Percentiles rank a stretch among this genome's conserved stretches.
phyloP scores from a whole-genome alignment of 2,797 vertebrate species.

The Acanthurus lineatus region DNA sequence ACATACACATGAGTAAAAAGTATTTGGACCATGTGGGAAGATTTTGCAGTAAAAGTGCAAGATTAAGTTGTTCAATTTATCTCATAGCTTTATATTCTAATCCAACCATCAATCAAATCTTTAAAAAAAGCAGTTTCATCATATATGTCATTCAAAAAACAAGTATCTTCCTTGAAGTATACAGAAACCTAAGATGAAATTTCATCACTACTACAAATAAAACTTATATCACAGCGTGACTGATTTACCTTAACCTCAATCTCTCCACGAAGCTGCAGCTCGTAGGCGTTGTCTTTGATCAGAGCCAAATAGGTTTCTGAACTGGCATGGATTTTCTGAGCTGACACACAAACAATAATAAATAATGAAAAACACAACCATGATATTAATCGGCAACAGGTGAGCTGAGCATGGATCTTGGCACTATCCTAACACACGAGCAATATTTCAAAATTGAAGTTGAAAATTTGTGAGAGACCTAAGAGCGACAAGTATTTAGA shows the following conservation, averaged over 20 bases:
- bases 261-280: slow-evolving; percentile 90
- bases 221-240: neutral
- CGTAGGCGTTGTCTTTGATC: slow-evolving; percentile 89
- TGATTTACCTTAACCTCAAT: slow-evolving; percentile 91
- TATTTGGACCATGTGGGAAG: neutral
- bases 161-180: neutral
- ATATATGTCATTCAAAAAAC: neutral
- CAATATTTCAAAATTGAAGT: neutral
- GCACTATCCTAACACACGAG: neutral
- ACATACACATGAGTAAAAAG: neutral
- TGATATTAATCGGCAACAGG: neutral
- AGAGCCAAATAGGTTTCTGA: slow-evolving; percentile 90
- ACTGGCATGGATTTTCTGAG: slow-evolving; percentile 92
- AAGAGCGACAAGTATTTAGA: neutral
- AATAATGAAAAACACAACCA: neutral
- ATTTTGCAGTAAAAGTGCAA: neutral
- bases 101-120: no score
- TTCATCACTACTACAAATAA: neutral
- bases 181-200: neutral
- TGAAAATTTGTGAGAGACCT: neutral
- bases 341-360: slow-evolving; percentile 70
- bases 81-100: neutral
- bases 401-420: neutral
- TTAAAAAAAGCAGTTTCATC: no score
- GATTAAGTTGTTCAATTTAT: no score